Conservation (phyloP, 2,113 vertebrate species). For the Octodon degus region DNA sequence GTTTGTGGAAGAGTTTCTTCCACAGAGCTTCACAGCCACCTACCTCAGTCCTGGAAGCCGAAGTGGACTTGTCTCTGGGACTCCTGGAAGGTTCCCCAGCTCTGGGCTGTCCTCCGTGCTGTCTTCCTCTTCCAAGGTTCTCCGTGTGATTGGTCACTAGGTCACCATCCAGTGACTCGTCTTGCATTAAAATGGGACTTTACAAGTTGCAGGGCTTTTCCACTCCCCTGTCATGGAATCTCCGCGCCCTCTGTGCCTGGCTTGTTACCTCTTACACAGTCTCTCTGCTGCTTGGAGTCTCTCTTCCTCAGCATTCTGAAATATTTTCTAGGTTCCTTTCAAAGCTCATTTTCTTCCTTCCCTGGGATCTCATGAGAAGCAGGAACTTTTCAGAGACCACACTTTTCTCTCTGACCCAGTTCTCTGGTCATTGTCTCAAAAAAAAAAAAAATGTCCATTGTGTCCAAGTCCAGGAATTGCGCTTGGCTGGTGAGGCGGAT, state of each 20-base stretch:
- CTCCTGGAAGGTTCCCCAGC: background rate
- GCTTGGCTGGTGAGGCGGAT: background rate
- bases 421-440: background rate
- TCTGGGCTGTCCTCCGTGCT: background rate
- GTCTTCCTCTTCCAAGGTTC: background rate
- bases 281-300: background rate
- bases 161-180: background rate
- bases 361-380: background rate
- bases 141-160: rapidly evolving
- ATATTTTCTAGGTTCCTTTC: background rate
- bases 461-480: conserved; percentile 25
- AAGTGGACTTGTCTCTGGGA: background rate
- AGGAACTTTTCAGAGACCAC: background rate
- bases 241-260: background rate
- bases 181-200: rapidly evolving
- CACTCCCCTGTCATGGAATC: background rate
- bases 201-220: background rate
- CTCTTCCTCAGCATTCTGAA: background rate
- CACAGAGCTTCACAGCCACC: background rate
- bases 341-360: background rate
- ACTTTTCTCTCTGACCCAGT: background rate
- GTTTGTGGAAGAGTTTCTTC: background rate
- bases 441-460: background rate
- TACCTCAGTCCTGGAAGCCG: background rate
- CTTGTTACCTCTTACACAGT: background rate